phyloP scores from a whole-genome alignment of 2,797 vertebrate species.

The Acanthornis magna region DNA sequence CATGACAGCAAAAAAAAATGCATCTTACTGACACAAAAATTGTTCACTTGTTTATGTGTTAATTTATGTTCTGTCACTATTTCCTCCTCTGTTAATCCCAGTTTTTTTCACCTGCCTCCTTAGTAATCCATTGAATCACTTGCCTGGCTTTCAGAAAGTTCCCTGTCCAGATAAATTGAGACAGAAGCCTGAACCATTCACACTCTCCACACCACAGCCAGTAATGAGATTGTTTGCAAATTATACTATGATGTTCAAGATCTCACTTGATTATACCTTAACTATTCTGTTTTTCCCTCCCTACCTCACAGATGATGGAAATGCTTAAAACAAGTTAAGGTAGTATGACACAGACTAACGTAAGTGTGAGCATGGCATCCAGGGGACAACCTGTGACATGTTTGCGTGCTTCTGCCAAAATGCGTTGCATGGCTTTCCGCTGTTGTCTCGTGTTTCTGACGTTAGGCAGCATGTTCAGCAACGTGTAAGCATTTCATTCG shows the following conservation, averaged over 20 bases:
- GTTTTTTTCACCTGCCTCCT: background rate
- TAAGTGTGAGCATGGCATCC: conserved; percentile 78
- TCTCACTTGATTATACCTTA: conserved; percentile 64
- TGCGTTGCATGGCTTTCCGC: conserved; percentile 70
- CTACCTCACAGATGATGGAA: conserved; percentile 81
- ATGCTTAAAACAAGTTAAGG: conserved; percentile 80
- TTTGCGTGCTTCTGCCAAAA: conserved; percentile 70
- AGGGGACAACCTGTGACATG: conserved; percentile 47
- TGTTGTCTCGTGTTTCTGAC: conserved; percentile 56
- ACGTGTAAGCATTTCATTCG: background rate
- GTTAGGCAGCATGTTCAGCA: conserved; percentile 70
- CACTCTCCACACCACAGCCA: background rate
- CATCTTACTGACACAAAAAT: background rate
- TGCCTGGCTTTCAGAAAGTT: background rate
- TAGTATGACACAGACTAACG: conserved; percentile 75
- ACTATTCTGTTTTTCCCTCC: conserved; percentile 78
- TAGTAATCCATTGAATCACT: background rate
- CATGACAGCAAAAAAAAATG: background rate
- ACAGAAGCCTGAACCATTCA: background rate
- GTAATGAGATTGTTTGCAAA: conserved; percentile 6
- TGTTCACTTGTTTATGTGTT: background rate
- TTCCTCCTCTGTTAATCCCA: background rate
- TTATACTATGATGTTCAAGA: background rate
- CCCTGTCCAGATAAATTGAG: background rate
- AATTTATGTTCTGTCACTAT: background rate